Percentiles rank a stretch among this genome's conserved stretches.
Evolutionary conservation across 2,113 vertebrate genomes (phyloP).

Genomic region (Mastomys natalensis): DNA sequence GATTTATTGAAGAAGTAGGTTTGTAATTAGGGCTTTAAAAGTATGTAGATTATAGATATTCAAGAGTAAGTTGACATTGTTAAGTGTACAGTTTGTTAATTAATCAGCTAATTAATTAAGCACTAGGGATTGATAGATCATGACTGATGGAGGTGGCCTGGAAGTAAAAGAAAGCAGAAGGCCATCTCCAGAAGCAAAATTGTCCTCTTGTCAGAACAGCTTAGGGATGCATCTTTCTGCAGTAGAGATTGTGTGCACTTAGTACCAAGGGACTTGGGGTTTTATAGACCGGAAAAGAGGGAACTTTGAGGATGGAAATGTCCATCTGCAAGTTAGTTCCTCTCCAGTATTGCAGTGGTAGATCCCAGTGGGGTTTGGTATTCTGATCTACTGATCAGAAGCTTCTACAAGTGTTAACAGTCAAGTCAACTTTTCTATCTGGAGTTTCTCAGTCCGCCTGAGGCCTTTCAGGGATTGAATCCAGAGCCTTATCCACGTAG

Average conservation of each 20-base stretch:
- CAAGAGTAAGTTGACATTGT: not conserved
- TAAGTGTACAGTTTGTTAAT: not conserved
- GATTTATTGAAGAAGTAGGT: not conserved
- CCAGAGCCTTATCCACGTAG: not conserved
- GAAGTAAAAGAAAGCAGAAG: not conserved
- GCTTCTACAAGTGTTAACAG: not conserved
- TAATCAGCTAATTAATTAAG: not conserved
- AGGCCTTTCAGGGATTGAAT: not conserved
- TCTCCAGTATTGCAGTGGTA: not conserved
- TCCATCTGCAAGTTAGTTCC: not conserved
- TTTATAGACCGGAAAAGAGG: not conserved
- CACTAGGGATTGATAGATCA: not conserved
- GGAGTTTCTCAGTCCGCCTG: not conserved
- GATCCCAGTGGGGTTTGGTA: not conserved
- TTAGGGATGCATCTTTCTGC: not conserved
- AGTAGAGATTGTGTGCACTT: not conserved
- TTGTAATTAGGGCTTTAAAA: slow-evolving; percentile 14
- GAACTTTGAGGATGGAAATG: not conserved
- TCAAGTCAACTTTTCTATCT: not conserved
- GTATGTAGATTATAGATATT: slow-evolving; percentile 25
- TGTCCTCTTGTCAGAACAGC: not conserved
- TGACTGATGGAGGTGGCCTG: not conserved
- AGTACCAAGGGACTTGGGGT: not conserved
- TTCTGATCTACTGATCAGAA: not conserved
- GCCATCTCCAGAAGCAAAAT: not conserved